Evolutionary conservation across 2,888 invertebrate species (phyloP), one percentile per base, ranked within the genome.

Genomic region (Arge pagana): DNA sequence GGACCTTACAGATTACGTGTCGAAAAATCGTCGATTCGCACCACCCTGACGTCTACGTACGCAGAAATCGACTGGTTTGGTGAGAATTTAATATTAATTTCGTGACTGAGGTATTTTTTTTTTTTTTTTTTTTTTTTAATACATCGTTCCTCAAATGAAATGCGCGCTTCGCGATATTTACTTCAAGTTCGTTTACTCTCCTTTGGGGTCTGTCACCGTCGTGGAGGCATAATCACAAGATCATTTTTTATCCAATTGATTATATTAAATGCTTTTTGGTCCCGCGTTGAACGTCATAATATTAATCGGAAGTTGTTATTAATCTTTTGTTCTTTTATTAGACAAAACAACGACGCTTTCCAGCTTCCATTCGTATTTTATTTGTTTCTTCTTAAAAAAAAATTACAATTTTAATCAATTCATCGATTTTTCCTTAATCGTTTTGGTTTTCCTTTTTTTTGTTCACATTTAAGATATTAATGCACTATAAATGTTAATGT

Each of bases 341-440:
- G 48, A 52, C 16, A 37, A 52, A 48, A 45, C 24, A 42, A 50
- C 39, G 50, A 41, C 43, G 37, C 35, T 59, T 54, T 36, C 54
- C 41, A 28, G 50, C 52, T 53, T 49, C 57, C 53, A 43, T 55
- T 55, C 43, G 50, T 54, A 45, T 33, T 53, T 50, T 50, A 50
- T 54, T 51, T 57, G 52, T 53, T 50, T 54, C 49, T 43, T 54
- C 11, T 58, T 51, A 53, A 53, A 53, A 35, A 35, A 59, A 57
- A 58, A 45, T 58, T 61, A 61, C 60, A 61, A 58, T 48, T n/a
- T n/a, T n/a, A n/a, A n/a, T n/a, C n/a, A n/a, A n/a, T 30, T 13
- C 24, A 15, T 42, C 10, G 15, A 6, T 42, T 16, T 13, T 43
- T 31, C 10, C 4, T 31, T 31, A n/a, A n/a, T n/a, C n/a, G n/a